Base-by-base conservation (phyloP, 92 coral and sea anemone genomes). In the Scolanthus callimorphus region DNA sequence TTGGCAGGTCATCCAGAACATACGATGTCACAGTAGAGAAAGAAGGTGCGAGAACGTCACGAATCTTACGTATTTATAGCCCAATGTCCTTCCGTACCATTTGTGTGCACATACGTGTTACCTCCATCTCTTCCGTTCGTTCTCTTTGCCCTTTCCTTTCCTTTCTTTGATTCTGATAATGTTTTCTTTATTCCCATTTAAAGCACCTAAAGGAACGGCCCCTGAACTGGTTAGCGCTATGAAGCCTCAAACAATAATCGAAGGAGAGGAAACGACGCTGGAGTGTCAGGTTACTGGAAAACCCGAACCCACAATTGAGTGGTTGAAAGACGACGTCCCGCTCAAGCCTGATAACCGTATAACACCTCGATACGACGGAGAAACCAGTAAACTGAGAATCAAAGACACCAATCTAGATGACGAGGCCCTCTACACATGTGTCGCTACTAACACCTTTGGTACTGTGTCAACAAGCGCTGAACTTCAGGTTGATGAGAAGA, bases 1-100 rank as follows among this genome's bases (percentile, higher is more conserved):
- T 82, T 57, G 99, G 99, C 9, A 78, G 82, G 26, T 81, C 72
- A 22, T 55, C 94, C 27, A 77, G 86, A 54, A 81, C 85, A 31
- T 94, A 82, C 65, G 87, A 81, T 64, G 90, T 94, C 63, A 71
- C 55, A 57, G 89, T 94, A 17, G 78, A 82, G 69, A 85, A 77
- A 49, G 19, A 62, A 43, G 55, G 52, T 46, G 11, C 4, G 52
- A 6, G 41, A 6, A 6, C 15, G 15, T 34, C 8, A 34, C 41
- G n/a, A n/a, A n/a, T n/a, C n/a, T n/a, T n/a, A n/a, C n/a, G n/a
- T n/a, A n/a, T n/a, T n/a, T n/a, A n/a, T n/a, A n/a, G n/a, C n/a
- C n/a, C n/a, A n/a, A n/a, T n/a, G n/a, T n/a, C n/a, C n/a, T n/a
- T n/a, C n/a, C n/a, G n/a, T n/a, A n/a, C n/a, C n/a, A n/a, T n/a